Evolutionary conservation across 2,113 vertebrate species (phyloP).

Genomic region (Callocephalon fimbriatum): DNA sequence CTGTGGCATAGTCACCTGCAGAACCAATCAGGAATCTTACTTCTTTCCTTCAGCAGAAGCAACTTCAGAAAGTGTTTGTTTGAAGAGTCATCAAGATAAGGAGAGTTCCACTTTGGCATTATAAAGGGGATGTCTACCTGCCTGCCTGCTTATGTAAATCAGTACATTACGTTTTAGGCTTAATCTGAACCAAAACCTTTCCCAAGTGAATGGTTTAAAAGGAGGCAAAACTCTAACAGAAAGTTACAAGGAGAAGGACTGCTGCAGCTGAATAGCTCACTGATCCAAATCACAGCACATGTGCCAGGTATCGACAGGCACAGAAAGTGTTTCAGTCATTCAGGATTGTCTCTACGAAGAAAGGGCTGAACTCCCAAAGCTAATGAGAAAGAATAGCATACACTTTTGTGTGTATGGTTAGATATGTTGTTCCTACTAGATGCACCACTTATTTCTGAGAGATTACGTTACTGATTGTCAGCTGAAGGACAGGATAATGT

Average conservation of each 20-base stretch:
- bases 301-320: fast-evolving
- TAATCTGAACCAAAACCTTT: background rate
- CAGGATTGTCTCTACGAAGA: background rate
- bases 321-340: background rate
- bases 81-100: background rate
- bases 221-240: background rate
- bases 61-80: no score
- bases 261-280: background rate
- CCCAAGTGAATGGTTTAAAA: background rate
- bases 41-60: no score
- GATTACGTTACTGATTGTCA: background rate
- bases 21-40: no score
- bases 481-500: background rate
- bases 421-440: background rate
- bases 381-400: background rate
- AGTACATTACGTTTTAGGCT: background rate
- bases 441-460: background rate
- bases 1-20: no score
- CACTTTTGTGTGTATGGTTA: background rate
- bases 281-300: background rate
- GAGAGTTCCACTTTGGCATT: background rate
- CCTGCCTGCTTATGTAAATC: background rate
- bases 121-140: background rate
- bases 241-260: background rate
- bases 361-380: background rate